phyloP scores from a whole-genome alignment of 2,888 invertebrate species.

The Leucophenga montana region DNA sequence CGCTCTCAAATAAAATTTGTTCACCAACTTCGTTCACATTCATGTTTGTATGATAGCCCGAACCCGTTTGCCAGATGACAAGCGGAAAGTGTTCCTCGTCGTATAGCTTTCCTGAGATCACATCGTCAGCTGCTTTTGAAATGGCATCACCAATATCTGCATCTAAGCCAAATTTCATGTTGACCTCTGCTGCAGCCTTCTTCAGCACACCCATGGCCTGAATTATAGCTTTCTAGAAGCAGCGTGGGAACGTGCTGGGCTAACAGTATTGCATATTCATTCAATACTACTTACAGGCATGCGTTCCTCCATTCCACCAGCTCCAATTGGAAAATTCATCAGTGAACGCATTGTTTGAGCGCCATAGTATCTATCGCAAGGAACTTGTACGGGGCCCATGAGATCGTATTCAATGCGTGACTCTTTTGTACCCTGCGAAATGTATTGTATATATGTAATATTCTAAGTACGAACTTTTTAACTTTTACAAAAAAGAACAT shows the following conservation, averaged over 20 bases:
- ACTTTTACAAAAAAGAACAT: not conserved
- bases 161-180: constrained; percentile 92
- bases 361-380: constrained; percentile 91
- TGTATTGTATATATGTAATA: too few species aligned
- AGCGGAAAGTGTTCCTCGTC: constrained; percentile 95
- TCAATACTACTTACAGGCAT: constrained; percentile 88
- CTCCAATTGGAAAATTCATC: constrained; percentile 96
- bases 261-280: not conserved
- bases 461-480: not conserved
- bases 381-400: constrained; percentile 94
- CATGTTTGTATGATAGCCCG: constrained; percentile 99
- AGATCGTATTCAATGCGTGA: constrained; percentile 82
- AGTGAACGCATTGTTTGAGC: constrained; percentile 94
- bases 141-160: constrained; percentile 89
- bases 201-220: constrained; percentile 95
- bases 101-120: constrained; percentile 91
- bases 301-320: constrained; percentile 90
- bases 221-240: constrained; percentile 85
- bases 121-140: constrained; percentile 90
- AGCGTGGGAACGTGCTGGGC: too few species aligned
- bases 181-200: constrained; percentile 95
- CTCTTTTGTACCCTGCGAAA: constrained; percentile 32
- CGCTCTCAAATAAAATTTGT: not conserved
- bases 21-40: constrained; percentile 90
- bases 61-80: constrained; percentile 99